Base-by-base conservation (phyloP, 2,113 vertebrate genomes). In the Oncorhynchus clarkii region DNA sequence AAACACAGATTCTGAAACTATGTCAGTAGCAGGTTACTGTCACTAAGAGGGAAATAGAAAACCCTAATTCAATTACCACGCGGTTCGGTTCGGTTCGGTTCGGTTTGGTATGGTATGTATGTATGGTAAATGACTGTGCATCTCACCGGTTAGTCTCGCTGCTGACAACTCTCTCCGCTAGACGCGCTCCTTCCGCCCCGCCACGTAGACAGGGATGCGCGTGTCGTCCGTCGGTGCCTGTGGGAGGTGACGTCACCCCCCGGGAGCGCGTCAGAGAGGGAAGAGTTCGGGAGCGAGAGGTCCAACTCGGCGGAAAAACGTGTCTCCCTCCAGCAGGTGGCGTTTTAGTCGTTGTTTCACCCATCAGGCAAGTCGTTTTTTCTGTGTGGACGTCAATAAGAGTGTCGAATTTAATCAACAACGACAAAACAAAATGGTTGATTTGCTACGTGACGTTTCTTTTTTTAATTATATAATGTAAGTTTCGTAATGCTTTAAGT, bases 181-280 rank as follows among this genome's bases (percentile, higher is more conserved):
- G 80, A 78, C 70, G 48, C 51, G 78, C 78, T 82, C 79, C 76
- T 92, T 91, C 92, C 92, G 90, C 90, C 88, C 89, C 91, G 93
- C 94, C 94, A 94, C 94, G 94, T 94, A 92, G 90, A 90, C 93
- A 94, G 85, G 27, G 27, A 65, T 66, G 66, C 74, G 67, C 67
- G 76, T 75, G 75, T 76, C 65, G 79, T 81, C 77, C 13, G 48
- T 13, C 48, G 7, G 48, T 13, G 48, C 9, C 22, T 14, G 67
- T 74, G 13, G 2, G 22, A 14, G 48, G 16, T 18, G 66, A 31
- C 66, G 66, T 39, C 59, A 45, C 27, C 31, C 64, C 20, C 6
- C 3, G 7, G 59, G 6, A 6, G 11, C 54, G 54, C 1, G 34
- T 26, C 24, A 26, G 24, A 26, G 24, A 26, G 24, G 24, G 24